phyloP scores from a whole-genome alignment of 1,140 invertebrate species.

The Pinna nobilis region DNA sequence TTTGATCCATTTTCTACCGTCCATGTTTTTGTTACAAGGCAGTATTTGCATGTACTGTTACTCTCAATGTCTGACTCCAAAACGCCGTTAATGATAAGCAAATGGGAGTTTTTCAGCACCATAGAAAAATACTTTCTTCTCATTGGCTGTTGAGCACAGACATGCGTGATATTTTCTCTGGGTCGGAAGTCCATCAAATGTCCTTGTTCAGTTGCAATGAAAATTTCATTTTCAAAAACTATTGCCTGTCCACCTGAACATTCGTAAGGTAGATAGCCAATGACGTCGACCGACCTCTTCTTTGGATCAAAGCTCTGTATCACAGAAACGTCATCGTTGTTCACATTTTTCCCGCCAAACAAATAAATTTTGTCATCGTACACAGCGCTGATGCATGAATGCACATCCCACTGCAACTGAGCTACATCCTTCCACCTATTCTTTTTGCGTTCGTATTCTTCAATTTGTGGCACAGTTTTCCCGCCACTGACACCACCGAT shows the following conservation, averaged over 20 bases:
- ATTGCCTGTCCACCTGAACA: constrained; percentile 1
- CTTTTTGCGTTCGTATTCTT: constrained; percentile 7
- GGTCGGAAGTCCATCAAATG: constrained; percentile 7
- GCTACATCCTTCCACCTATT: not conserved
- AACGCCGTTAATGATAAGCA: not conserved
- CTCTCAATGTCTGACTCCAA: not conserved
- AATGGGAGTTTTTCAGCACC: not conserved
- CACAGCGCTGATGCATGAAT: not conserved
- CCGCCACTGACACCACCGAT: not conserved
- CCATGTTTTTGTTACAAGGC: not conserved
- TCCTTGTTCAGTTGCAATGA: constrained; percentile 5
- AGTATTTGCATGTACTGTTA: not conserved
- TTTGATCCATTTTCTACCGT: not conserved
- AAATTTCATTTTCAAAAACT: not conserved
- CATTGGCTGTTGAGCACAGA: not conserved
- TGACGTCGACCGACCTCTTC: not conserved
- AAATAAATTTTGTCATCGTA: not conserved
- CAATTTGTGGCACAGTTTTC: constrained; percentile 6
- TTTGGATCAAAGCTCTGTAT: constrained; percentile 6
- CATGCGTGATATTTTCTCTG: not conserved
- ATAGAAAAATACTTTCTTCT: not conserved
- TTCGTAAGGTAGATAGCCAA: not conserved
- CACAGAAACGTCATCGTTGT: not conserved
- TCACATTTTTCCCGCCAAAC: constrained; percentile 4
- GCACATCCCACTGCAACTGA: not conserved